Percentiles rank a stretch among this genome's conserved stretches.
These are phyloP conservation scores for Pseudeuparius sepicola DNA, from an alignment of 2,888 invertebrate genomes.

Conservation along the genomic window DNA sequence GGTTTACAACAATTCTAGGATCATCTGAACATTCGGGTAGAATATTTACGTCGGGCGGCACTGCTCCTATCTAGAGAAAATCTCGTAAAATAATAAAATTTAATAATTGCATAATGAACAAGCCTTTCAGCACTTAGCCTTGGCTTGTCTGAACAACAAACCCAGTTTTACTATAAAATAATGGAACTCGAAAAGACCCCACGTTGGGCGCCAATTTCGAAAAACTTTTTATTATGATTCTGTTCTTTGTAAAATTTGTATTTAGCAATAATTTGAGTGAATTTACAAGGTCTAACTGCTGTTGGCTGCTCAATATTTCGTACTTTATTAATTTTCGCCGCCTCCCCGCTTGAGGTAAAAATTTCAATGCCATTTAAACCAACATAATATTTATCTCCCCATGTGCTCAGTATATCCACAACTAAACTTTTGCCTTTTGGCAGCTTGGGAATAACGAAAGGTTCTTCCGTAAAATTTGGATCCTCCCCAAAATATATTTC, in stretches of 20 bases:
- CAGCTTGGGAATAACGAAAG: slow-evolving; percentile 65
- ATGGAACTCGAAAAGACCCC: too few relatives aligned
- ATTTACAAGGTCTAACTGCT: too few relatives aligned
- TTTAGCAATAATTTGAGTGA: too few relatives aligned
- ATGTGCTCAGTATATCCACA: slow-evolving; percentile 60
- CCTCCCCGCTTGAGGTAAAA: slow-evolving; percentile 53
- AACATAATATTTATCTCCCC: slow-evolving; percentile 72
- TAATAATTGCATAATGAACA: too few relatives aligned
- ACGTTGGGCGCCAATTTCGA: too few relatives aligned
- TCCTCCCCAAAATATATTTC: slow-evolving; percentile 14
- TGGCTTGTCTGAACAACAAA: too few relatives aligned
- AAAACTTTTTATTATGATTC: too few relatives aligned
- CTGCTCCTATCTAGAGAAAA: slow-evolving; percentile 41
- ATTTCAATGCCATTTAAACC: slow-evolving; percentile 72
- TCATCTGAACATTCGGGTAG: slow-evolving; percentile 57
- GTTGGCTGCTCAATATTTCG: too few relatives aligned
- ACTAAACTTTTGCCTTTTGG: slow-evolving; percentile 57
- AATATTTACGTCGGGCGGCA: slow-evolving; percentile 51
- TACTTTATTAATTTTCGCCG: slow-evolving; percentile 52
- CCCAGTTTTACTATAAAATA: too few relatives aligned
- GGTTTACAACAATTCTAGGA: slow-evolving; percentile 50
- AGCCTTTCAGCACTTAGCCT: too few relatives aligned
- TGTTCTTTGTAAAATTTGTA: too few relatives aligned
- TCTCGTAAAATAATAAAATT: too few relatives aligned
- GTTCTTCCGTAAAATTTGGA: slow-evolving; percentile 12